Conservation (phyloP, 2,888 invertebrate species). For the Cerastoderma edule region DNA sequence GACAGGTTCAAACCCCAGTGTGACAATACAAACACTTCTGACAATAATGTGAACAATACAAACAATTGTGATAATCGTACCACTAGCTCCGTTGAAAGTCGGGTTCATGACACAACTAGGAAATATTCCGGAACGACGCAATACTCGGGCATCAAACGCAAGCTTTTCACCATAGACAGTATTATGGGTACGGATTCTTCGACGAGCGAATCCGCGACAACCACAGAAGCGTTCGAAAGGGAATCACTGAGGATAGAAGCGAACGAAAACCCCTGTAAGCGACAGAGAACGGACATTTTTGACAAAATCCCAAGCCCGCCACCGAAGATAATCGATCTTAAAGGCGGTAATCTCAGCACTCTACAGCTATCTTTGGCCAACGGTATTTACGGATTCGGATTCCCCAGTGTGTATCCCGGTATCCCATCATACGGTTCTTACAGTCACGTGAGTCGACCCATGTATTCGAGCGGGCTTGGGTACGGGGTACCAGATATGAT, state of each 20-base stretch:
- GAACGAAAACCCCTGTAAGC: constrained; percentile 53
- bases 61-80: no score
- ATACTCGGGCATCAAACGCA: constrained; percentile 56
- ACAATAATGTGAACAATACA: constrained; percentile 6
- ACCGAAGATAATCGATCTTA: constrained; percentile 79
- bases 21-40: background rate
- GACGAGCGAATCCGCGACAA: constrained; percentile 19
- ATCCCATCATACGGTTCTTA: constrained; percentile 32
- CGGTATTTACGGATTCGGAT: constrained; percentile 60
- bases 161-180: constrained; percentile 78
- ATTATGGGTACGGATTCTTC: constrained; percentile 70
- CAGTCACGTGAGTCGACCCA: constrained; percentile 34
- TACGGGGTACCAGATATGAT: constrained; percentile 34
- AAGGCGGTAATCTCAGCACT: constrained; percentile 67
- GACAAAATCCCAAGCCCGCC: constrained; percentile 81
- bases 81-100: no score
- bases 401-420: constrained; percentile 47
- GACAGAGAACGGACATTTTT: constrained; percentile 75
- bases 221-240: constrained; percentile 1
- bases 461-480: constrained; percentile 8
- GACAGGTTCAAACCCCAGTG: constrained; percentile 26
- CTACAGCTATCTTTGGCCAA: constrained; percentile 68
- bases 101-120: background rate
- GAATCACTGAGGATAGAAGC: constrained; percentile 18
- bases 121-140: constrained; percentile 18